A percentile compares a stretch with the other conserved stretches of the same genome.
phyloP scores from a whole-genome alignment of 2,113 vertebrate genomes.

The Sceloporus tristichus region DNA sequence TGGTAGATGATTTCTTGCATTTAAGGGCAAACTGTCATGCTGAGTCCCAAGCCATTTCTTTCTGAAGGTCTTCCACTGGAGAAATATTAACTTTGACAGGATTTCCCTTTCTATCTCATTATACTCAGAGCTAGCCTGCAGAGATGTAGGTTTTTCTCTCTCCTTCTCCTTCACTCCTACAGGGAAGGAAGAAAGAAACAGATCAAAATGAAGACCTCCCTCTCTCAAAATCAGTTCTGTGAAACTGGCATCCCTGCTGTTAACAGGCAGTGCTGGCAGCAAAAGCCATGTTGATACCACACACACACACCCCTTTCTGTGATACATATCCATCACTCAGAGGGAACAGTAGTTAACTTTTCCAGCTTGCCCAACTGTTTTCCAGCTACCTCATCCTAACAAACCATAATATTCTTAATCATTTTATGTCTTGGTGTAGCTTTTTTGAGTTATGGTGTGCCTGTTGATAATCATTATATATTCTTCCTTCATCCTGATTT shows the following conservation, averaged over 20 bases:
- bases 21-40: conserved; percentile 15
- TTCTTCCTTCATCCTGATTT: background rate
- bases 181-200: conserved; percentile 45
- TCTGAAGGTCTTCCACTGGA: conserved; percentile 39
- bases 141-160: conserved; percentile 36
- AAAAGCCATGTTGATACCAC: background rate
- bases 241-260: conserved; percentile 30
- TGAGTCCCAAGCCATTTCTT: conserved; percentile 26
- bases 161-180: conserved; percentile 45
- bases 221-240: conserved; percentile 44
- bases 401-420: background rate
- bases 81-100: conserved; percentile 55
- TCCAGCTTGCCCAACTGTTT: accelerated
- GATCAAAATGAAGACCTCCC: conserved; percentile 46
- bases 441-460: background rate
- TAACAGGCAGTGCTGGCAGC: conserved; percentile 37
- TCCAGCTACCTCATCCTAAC: background rate
- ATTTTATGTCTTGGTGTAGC: background rate
- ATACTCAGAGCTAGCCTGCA: conserved; percentile 48
- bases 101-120: conserved; percentile 61
- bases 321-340: background rate
- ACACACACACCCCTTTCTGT: conserved; percentile 14
- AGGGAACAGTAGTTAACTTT: background rate
- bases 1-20: conserved; percentile 8
- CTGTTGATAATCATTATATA: background rate